A percentile compares a stretch with the other conserved stretches of the same genome.
These are phyloP conservation scores for Clarias pachynema DNA, from an alignment of 2,797 vertebrate genomes.

Conservation along the genomic window DNA sequence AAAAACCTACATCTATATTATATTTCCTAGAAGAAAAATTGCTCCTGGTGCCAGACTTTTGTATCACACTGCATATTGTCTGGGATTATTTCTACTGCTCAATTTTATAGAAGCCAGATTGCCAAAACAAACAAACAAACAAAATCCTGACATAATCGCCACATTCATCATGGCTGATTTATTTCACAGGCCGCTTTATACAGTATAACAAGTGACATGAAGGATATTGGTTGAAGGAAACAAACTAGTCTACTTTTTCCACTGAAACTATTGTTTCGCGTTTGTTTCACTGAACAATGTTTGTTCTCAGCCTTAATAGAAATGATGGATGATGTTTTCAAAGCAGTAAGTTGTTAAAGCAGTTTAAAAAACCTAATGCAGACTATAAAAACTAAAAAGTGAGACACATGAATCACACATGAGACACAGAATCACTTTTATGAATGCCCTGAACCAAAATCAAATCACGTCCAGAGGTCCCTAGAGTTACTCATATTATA, in stretches of 20 bases:
- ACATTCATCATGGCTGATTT: not conserved
- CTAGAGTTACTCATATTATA: not conserved
- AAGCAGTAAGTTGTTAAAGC: not conserved
- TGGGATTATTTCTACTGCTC: not conserved
- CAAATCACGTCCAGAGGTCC: not conserved
- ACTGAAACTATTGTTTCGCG: not conserved
- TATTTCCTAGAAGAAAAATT: too few relatives aligned
- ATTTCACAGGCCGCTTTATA: not conserved
- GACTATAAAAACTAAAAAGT: not conserved
- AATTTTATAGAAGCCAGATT: not conserved
- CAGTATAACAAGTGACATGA: not conserved
- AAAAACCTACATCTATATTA: too few relatives aligned
- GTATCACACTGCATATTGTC: not conserved
- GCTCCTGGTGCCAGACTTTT: too few relatives aligned
- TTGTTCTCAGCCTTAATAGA: not conserved
- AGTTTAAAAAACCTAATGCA: not conserved
- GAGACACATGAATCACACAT: not conserved
- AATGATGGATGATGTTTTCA: not conserved
- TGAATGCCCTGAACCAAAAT: not conserved
- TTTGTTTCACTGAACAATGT: not conserved
- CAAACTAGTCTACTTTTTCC: not conserved
- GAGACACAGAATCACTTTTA: not conserved
- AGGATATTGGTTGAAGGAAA: not conserved
- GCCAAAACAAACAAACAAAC: not conserved
- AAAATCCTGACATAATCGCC: not conserved